Conservation (phyloP, 2,888 invertebrate species). For the Ferdinandea cuprea region DNA sequence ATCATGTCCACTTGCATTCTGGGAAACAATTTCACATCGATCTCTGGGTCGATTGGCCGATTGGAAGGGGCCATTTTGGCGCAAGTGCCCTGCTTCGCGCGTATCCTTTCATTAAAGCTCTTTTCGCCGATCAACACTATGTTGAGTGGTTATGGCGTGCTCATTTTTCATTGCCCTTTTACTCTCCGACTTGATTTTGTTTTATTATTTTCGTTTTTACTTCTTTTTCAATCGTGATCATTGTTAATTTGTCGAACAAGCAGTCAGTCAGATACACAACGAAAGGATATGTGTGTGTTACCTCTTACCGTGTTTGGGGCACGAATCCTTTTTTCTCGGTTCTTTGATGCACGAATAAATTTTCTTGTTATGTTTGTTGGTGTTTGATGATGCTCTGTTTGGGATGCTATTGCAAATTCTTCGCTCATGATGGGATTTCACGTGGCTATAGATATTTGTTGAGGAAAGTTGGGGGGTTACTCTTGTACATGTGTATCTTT, state of each 20-base stretch:
- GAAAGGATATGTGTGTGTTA: constrained; percentile 69
- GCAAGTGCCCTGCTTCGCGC: constrained; percentile 54
- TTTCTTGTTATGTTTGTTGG: constrained; percentile 59
- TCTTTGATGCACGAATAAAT: constrained; percentile 53
- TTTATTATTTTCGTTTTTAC: constrained; percentile 13
- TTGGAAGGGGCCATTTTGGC: constrained; percentile 49
- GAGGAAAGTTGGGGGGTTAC: neutral
- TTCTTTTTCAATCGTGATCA: constrained; percentile 60
- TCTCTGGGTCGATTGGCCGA: constrained; percentile 1
- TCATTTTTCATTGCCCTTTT: constrained; percentile 54
- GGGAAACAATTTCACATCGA: constrained; percentile 61
- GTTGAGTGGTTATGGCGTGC: constrained; percentile 69
- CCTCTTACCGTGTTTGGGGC: constrained; percentile 65
- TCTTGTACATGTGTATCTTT: constrained; percentile 11
- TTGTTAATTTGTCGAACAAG: constrained; percentile 74
- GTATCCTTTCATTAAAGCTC: constrained; percentile 65
- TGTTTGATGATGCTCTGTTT: constrained; percentile 46
- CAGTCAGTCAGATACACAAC: constrained; percentile 59
- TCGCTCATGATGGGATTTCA: constrained; percentile 42
- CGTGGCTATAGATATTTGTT: constrained; percentile 42
- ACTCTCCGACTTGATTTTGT: neutral
- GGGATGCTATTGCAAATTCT: neutral
- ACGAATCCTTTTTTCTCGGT: constrained; percentile 38
- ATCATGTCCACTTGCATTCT: constrained; percentile 67
- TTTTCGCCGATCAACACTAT: constrained; percentile 68